A percentile compares a stretch with the other conserved stretches of the same genome.
These are phyloP conservation scores for Acholoe squamosa DNA, from an alignment of 2,888 invertebrate genomes.

Conservation along the genomic window DNA sequence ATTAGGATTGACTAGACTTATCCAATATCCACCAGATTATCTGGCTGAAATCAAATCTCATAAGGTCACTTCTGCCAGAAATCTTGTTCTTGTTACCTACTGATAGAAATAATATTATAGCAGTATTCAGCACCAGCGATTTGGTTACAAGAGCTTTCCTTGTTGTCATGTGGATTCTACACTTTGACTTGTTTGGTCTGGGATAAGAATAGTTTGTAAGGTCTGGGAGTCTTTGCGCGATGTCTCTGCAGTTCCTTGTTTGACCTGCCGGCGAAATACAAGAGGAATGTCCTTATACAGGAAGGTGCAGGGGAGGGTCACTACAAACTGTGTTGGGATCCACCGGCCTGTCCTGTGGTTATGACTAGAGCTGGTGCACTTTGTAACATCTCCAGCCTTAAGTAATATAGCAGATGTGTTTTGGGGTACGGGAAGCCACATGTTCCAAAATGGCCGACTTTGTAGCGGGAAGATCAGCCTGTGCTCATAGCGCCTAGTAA, in stretches of 20 bases:
- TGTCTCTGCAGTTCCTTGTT: background rate
- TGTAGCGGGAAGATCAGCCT: background rate
- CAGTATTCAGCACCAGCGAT: too few relatives aligned
- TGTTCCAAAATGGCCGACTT: constrained; percentile 10
- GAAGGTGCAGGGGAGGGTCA: background rate
- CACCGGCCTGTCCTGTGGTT: background rate
- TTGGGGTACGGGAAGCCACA: background rate
- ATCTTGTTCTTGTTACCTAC: too few relatives aligned
- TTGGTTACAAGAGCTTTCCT: too few relatives aligned
- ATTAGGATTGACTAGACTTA: too few relatives aligned
- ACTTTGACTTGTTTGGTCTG: too few relatives aligned
- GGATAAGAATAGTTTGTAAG: background rate
- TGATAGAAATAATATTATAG: too few relatives aligned
- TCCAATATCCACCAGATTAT: too few relatives aligned
- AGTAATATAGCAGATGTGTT: background rate
- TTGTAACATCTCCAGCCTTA: background rate
- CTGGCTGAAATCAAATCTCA: too few relatives aligned
- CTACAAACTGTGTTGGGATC: background rate
- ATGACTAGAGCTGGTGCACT: background rate
- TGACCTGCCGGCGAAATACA: background rate
- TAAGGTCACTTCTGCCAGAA: too few relatives aligned
- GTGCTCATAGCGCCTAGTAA: background rate
- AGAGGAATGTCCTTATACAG: background rate
- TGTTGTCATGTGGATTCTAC: too few relatives aligned
- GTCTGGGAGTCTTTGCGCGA: background rate